phyloP scores from a whole-genome alignment of 2,797 vertebrate species.

The Brachymystax lenok region DNA sequence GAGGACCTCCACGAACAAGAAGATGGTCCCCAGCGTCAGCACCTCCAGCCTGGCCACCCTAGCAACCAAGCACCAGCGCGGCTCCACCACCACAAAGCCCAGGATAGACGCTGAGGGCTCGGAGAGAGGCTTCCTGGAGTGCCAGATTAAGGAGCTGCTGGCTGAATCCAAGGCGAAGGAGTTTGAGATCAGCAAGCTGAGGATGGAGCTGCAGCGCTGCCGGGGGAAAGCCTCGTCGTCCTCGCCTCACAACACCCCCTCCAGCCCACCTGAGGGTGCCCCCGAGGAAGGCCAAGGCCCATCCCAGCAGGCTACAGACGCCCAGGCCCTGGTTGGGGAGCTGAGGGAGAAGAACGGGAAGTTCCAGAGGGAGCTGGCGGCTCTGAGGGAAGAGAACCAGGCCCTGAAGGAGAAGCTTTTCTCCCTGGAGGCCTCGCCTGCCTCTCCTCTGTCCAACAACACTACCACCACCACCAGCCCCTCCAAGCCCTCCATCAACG shows the following conservation, averaged over 20 bases:
- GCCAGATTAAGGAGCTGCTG: constrained; percentile 91
- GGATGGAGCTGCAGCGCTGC: constrained; percentile 86
- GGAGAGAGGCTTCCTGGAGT: constrained; percentile 85
- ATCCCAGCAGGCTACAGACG: constrained; percentile 63
- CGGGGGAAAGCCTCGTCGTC: constrained; percentile 73
- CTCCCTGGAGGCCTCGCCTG: constrained; percentile 82
- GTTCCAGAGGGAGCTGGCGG: constrained; percentile 87
- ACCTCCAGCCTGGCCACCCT: constrained; percentile 85
- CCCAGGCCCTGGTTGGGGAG: constrained; percentile 77
- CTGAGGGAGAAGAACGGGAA: constrained; percentile 88
- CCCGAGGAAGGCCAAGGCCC: constrained; percentile 64
- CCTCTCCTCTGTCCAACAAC: constrained; percentile 76
- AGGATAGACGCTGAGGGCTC: constrained; percentile 80
- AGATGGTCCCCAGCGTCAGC: constrained; percentile 85
- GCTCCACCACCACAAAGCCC: constrained; percentile 69
- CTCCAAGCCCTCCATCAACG: constrained; percentile 62
- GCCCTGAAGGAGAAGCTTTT: constrained; percentile 87
- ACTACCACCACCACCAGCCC: constrained; percentile 71
- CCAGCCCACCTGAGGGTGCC: constrained; percentile 51
- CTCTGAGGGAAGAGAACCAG: constrained; percentile 88
- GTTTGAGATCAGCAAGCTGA: constrained; percentile 90
- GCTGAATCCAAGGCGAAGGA: constrained; percentile 95
- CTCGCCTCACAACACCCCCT: constrained; percentile 50
- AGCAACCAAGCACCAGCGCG: constrained; percentile 80
- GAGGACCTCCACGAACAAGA: constrained; percentile 76